These are phyloP conservation scores for Leptodirus hochenwartii DNA, from an alignment of 2,888 invertebrate species.

Conservation along the genomic window DNA sequence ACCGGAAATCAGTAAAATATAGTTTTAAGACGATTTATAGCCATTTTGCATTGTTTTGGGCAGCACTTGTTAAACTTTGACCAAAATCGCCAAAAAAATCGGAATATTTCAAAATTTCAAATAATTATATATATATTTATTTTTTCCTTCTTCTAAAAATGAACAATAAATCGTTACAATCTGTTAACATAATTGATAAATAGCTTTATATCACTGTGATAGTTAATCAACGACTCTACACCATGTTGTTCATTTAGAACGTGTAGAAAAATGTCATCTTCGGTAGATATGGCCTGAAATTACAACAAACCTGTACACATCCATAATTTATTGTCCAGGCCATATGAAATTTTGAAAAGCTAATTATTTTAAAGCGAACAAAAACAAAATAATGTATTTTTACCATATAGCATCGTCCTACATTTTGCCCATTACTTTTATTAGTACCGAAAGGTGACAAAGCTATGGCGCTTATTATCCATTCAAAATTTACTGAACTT, in stretches of 20 bases:
- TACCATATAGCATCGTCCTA: constrained; percentile 25
- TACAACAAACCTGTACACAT: not conserved
- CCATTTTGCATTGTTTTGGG: too few species aligned
- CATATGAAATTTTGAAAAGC: too few species aligned
- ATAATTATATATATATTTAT: not conserved
- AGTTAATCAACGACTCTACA: constrained; percentile 22
- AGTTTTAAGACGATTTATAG: too few species aligned
- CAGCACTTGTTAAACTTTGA: too few species aligned
- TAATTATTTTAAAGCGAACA: constrained; percentile 5
- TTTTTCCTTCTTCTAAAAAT: constrained; percentile 6
- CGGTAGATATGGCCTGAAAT: constrained; percentile 30
- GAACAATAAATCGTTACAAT: constrained; percentile 16
- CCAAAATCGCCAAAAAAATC: not conserved
- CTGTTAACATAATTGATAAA: constrained; percentile 30
- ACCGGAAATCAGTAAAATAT: too few species aligned
- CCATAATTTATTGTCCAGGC: too few species aligned
- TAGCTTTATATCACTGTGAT: constrained; percentile 25
- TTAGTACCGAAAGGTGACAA: constrained; percentile 3
- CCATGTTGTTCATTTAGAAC: constrained; percentile 27
- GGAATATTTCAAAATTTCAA: not conserved
- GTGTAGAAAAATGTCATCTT: constrained; percentile 28
- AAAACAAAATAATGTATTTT: constrained; percentile 13
- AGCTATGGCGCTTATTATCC: not conserved
- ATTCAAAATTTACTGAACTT: constrained; percentile 22
- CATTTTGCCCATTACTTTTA: constrained; percentile 4